These are phyloP conservation scores for Pseudoips prasinana DNA, from an alignment of 2,888 invertebrate species.

Conservation along the genomic window DNA sequence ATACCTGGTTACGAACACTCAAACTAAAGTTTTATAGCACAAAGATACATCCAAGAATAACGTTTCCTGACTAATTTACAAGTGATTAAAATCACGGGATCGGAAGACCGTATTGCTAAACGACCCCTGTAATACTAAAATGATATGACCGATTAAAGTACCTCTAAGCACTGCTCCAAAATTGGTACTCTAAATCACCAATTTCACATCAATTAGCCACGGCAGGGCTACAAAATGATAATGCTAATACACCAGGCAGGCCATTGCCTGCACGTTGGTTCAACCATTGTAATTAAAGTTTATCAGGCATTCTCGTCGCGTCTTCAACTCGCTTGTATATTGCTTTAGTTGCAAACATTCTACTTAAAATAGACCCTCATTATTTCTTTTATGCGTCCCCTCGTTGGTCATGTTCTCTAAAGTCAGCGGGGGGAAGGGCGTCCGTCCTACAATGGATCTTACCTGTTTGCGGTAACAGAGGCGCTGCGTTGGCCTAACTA, in stretches of 20 bases:
- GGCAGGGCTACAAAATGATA: constrained; percentile 53
- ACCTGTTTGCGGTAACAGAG: constrained; percentile 50
- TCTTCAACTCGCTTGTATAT: constrained; percentile 52
- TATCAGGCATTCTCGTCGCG: constrained; percentile 58
- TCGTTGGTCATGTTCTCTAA: constrained; percentile 24
- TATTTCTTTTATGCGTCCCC: constrained; percentile 35
- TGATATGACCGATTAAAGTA: constrained; percentile 29
- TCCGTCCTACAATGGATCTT: constrained; percentile 32
- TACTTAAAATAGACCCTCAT: constrained; percentile 37
- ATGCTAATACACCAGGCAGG: constrained; percentile 62
- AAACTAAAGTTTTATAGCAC: no score
- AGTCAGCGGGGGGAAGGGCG: constrained; percentile 24
- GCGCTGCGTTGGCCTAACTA: constrained; percentile 59
- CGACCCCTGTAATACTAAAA: constrained; percentile 22
- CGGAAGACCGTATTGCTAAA: constrained; percentile 14
- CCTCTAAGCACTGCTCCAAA: constrained; percentile 19
- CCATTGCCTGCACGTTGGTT: constrained; percentile 56
- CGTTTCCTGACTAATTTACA: constrained; percentile 18
- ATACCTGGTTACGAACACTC: no score
- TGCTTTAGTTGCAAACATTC: constrained; percentile 43
- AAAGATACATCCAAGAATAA: constrained; percentile 23
- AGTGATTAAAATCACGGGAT: constrained; percentile 20
- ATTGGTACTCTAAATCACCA: constrained; percentile 38
- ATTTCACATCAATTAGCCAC: constrained; percentile 58
- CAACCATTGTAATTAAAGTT: constrained; percentile 61